Base-by-base conservation (phyloP, 2,888 invertebrate species). In the Chrysina gloriosa region DNA sequence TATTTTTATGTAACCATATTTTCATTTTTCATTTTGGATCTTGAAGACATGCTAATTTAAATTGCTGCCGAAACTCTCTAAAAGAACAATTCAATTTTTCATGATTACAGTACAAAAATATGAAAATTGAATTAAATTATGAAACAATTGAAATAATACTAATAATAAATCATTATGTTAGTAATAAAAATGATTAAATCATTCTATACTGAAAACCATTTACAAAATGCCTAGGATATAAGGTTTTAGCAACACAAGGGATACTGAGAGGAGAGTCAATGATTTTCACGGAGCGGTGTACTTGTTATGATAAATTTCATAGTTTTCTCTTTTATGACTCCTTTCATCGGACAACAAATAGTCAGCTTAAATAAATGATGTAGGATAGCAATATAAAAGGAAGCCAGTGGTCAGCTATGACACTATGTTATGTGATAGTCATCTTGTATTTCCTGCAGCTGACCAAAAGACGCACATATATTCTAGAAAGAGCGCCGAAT, bases 371-470 rank as follows among this genome's bases (percentile, higher is more conserved):
- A 76, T 77, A 77, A 77, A 78, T 75, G 69, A 73, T 72, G 74
- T 56, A 70, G 76, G 73, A 71, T 74, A 74, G 76, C 77, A 78
- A 77, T 78, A 79, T 79, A 79, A 78, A 77, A 77, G 76, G 78
- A 78, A 77, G 74, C 75, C 72, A 77, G 77, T 78, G 80, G 79
- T 76, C 80, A 77, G 76, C 73, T 74, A 76, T 75, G 78, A 77
- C 78, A 79, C 78, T 79, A 79, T 78, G 78, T 80, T 77, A 80
- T 70, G 68, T 75, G 82, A 83, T 83, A 82, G 75, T 71, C 76
- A 83, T 83, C 82, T 83, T 81, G 81, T 82, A 83, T 83, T 83
- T 83, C 82, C 82, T 78, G 77, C 64, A 68, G 76, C 73, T 81
- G 81, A 81, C 82, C 82, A 82, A 80, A 82, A 80, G 81, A 78